Evolutionary conservation across 2,797 vertebrate genomes (phyloP), one percentile per base, ranked within the genome.

Genomic region (Mus caroli): DNA sequence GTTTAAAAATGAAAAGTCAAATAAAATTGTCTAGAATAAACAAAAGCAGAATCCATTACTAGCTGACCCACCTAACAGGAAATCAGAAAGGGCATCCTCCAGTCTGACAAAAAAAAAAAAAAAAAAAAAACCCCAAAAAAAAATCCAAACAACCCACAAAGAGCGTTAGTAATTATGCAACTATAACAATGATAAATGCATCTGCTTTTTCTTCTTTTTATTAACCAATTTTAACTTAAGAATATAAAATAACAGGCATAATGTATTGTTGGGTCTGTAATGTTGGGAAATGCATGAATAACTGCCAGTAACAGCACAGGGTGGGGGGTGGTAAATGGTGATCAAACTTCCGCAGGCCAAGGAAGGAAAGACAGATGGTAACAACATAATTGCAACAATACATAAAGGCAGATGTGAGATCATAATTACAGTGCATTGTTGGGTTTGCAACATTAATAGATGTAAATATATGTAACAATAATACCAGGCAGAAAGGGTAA

Each of bases 371-470:
- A 90, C 89, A 90, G 84, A 76, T 56, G 69, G 43, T 78, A 62
- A 94, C 87, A 79, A 64, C 46, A 15, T 82, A 82, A 94, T 58
- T 62, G 46, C 3, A 84, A 71, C 19, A n/a, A 77, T 77, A 34
- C n/a, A 52, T 62, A 52, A 64, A 34, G 24, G 58, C 91, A 77
- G 71, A 54, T 77, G 76, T 75, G 37, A 40, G 89, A 84, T 67
- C 37, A 62, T 64, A 62, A 37, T 46, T 56, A 56, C 50, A 93
- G 75, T 34, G 37, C 56, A 69, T 58, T 69, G 13, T 69, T 92
- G 64, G 37, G 85, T 76, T 92, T 96, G 19, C 26, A 88, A 90
- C 20, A 94, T 71, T 77, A 94, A 86, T 14, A 94, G 80, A 92
- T 40, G 10, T 75, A 92, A 92, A 84, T 62, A 62, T 17, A 2